These are phyloP conservation scores for Acanthochromis polyacanthus DNA, from an alignment of 2,113 vertebrate species.

Conservation along the genomic window DNA sequence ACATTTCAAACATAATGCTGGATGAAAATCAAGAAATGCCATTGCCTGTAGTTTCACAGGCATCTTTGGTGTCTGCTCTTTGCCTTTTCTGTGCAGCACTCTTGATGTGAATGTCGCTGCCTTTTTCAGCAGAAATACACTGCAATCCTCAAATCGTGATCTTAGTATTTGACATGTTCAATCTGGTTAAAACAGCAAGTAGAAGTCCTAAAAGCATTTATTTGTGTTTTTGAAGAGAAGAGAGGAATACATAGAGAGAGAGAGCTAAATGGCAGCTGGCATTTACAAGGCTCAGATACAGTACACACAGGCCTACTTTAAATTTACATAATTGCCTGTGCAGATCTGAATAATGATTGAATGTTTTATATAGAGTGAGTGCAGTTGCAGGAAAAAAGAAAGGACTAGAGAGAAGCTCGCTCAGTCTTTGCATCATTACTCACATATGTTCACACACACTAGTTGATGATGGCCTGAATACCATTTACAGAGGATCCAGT, in stretches of 20 bases:
- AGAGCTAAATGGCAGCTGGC: constrained; percentile 23
- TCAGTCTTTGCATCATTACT: constrained; percentile 36
- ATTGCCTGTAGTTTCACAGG: no score
- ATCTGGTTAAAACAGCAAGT: neutral
- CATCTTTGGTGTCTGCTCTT: no score
- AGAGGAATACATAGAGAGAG: neutral
- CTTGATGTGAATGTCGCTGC: neutral
- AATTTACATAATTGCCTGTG: constrained; percentile 55
- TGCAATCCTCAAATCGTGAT: no score
- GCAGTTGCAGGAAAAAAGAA: constrained; percentile 3
- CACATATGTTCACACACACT: neutral
- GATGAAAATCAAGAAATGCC: no score
- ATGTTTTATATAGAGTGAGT: constrained; percentile 36
- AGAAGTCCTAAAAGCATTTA: neutral
- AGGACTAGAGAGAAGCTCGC: constrained; percentile 3
- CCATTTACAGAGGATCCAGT: constrained; percentile 51
- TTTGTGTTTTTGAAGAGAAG: neutral
- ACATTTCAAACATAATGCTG: neutral
- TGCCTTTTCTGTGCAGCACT: no score
- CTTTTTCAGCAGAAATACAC: neutral
- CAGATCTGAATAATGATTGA: constrained; percentile 50
- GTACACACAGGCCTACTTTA: neutral
- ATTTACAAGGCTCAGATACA: constrained; percentile 13
- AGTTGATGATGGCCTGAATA: constrained; percentile 30
- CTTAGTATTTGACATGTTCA: neutral